Evolutionary conservation across 2,888 invertebrate genomes (phyloP).

Genomic region (Standfussiana lucernea): DNA sequence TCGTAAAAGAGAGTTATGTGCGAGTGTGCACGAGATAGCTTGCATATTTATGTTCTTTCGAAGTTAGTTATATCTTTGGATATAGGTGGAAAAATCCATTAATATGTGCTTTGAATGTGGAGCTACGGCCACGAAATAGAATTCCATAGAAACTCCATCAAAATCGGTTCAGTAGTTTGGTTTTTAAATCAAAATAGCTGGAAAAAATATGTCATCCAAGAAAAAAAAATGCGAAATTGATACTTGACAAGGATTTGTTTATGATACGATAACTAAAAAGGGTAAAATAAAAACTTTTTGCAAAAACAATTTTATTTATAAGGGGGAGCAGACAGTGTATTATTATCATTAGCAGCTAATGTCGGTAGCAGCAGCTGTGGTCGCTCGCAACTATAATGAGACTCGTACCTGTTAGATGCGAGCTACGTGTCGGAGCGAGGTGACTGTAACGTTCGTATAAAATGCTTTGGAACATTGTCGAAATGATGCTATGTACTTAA

Average conservation of each 20-base stretch:
- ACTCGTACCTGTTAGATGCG: neutral
- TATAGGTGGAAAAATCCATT: neutral
- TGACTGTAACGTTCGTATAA: too few species aligned
- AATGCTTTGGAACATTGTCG: neutral
- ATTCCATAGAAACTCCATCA: too few species aligned
- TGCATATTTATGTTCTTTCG: slow-evolving; percentile 26
- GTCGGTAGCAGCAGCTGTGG: slow-evolving; percentile 13
- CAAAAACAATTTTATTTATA: too few species aligned
- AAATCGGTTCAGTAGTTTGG: too few species aligned
- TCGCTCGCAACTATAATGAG: slow-evolving; percentile 8
- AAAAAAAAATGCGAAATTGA: too few species aligned
- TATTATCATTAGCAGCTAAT: neutral
- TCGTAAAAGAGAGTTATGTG: slow-evolving; percentile 40
- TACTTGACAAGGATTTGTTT: too few species aligned
- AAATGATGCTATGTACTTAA: neutral
- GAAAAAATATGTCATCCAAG: too few species aligned
- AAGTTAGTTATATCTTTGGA: neutral
- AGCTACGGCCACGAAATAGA: too few species aligned
- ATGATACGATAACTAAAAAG: too few species aligned
- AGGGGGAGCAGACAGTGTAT: neutral
- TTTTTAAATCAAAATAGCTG: too few species aligned
- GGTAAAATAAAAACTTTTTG: too few species aligned
- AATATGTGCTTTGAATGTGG: neutral
- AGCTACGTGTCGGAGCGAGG: neutral
- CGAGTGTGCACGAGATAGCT: slow-evolving; percentile 35